Conservation (phyloP, 1,140 invertebrate species). For the Caenorhabditis remanei region DNA sequence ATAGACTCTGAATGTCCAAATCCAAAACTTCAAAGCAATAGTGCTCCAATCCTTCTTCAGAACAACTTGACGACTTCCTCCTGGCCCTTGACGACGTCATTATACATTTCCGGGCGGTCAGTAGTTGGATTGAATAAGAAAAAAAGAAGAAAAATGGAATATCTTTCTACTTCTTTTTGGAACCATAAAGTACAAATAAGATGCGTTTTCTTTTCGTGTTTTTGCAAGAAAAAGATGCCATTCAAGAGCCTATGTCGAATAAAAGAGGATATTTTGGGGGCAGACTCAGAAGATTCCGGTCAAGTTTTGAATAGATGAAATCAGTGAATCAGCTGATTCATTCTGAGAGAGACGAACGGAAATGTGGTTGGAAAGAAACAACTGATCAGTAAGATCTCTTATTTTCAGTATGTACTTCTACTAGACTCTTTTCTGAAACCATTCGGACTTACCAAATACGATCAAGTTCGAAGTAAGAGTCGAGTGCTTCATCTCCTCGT, state of each 20-base stretch:
- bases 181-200: conserved; percentile 45
- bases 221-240: background rate
- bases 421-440: too few relatives aligned
- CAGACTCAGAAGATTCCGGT: conserved; percentile 10
- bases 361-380: background rate
- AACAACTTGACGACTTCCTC: conserved; percentile 25
- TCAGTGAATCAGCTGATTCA: conserved; percentile 40
- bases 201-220: conserved; percentile 7
- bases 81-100: conserved; percentile 41
- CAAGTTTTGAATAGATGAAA: conserved; percentile 41
- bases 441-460: conserved; percentile 23
- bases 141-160: conserved; percentile 4
- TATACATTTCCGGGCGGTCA: conserved; percentile 50
- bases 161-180: conserved; percentile 36
- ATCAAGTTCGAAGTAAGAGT: conserved; percentile 43
- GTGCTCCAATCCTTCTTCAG: conserved; percentile 4
- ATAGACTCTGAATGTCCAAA: background rate
- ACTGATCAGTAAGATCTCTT: background rate
- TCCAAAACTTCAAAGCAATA: background rate
- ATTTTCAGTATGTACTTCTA: background rate
- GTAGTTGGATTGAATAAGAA: background rate
- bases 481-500: conserved; percentile 27
- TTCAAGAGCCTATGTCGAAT: background rate
- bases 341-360: background rate
- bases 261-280: background rate